phyloP scores from a whole-genome alignment of 92 coral and sea anemone genomes.

The Porites evermanni region DNA sequence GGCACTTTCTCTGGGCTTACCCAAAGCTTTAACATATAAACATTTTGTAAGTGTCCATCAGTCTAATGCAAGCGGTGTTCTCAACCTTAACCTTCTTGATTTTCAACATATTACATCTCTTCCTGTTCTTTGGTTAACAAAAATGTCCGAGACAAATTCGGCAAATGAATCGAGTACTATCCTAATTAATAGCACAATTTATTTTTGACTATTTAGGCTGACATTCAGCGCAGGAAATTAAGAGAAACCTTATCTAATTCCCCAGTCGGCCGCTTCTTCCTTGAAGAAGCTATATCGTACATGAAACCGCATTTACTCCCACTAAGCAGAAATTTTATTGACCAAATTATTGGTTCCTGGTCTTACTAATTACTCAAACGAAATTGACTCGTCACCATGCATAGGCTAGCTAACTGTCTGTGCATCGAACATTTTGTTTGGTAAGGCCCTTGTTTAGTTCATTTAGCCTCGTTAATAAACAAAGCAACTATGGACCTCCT shows the following conservation, averaged over 20 bases:
- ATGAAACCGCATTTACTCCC: no score
- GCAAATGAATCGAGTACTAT: neutral
- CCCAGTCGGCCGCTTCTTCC: no score
- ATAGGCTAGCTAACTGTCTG: neutral
- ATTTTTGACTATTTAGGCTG: no score
- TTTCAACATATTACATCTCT: neutral
- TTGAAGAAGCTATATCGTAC: no score
- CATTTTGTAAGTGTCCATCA: neutral
- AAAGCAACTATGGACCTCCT: neutral
- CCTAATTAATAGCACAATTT: no score
- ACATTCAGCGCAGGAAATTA: no score
- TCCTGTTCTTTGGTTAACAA: neutral
- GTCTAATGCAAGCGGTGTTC: neutral
- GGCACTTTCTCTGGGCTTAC: neutral
- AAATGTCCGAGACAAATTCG: neutral
- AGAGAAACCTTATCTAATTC: no score
- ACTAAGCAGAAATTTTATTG: no score
- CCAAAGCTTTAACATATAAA: neutral
- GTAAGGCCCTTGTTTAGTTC: neutral
- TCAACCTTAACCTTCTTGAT: no score
- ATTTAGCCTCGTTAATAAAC: neutral
- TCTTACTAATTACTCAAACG: no score
- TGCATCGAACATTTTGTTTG: neutral
- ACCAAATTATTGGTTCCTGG: neutral
- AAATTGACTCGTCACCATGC: no score